Percentiles rank a stretch among this genome's conserved stretches.
phyloP scores from a whole-genome alignment of 2,797 vertebrate species.

The Chelonia mydas region DNA sequence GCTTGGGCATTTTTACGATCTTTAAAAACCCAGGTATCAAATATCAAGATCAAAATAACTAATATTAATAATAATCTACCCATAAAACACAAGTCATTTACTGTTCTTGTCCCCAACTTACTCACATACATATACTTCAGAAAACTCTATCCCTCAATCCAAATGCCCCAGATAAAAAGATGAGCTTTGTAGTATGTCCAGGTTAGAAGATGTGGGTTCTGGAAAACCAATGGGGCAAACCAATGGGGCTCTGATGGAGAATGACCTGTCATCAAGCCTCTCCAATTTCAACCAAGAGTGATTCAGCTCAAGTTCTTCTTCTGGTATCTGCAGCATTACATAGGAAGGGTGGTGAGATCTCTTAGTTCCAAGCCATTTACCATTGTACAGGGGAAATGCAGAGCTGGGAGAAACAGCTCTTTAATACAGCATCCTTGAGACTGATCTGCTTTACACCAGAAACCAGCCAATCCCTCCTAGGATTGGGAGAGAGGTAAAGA shows the following conservation, averaged over 20 bases:
- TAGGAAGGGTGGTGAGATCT: neutral
- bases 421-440: neutral
- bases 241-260: rapidly evolving
- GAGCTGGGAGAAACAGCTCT: neutral
- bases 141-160: neutral
- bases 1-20: neutral
- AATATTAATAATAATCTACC: too few species aligned
- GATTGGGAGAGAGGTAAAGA: neutral
- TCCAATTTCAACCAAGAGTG: neutral
- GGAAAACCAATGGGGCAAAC: rapidly evolving
- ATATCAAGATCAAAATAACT: neutral
- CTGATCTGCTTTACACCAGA: neutral
- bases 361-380: neutral
- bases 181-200: neutral
- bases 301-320: neutral
- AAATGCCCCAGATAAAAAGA: neutral
- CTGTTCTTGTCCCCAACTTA: too few species aligned
- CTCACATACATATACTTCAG: neutral
- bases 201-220: neutral
- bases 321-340: neutral
- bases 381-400: neutral
- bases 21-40: neutral
- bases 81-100: too few species aligned
- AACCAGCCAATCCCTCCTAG: neutral
- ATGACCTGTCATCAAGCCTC: neutral